phyloP scores from a whole-genome alignment of 2,113 vertebrate species.

The Pithys albifrons region DNA sequence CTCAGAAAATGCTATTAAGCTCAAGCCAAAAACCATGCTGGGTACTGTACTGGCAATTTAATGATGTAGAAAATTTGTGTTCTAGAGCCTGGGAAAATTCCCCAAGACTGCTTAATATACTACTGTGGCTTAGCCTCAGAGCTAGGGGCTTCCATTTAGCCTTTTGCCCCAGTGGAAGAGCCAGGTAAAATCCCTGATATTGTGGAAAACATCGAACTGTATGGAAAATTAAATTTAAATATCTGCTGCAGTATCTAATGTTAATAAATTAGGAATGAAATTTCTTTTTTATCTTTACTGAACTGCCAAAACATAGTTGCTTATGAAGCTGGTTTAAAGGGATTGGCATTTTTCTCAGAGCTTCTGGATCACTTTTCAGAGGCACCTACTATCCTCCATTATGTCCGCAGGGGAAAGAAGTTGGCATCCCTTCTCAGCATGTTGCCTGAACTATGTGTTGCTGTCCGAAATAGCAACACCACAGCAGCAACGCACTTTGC shows the following conservation, averaged over 20 bases:
- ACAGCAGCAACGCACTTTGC: not conserved
- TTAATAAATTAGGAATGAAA: not conserved
- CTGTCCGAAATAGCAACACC: not conserved
- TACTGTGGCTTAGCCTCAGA: not conserved
- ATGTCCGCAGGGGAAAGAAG: not conserved
- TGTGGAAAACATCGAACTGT: not conserved
- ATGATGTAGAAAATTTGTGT: constrained; percentile 41
- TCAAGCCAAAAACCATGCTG: constrained; percentile 22
- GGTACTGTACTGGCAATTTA: not conserved
- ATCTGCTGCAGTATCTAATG: not conserved
- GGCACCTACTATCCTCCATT: not conserved
- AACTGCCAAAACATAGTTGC: not conserved
- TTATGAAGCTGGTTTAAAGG: not conserved
- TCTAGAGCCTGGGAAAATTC: constrained; percentile 1
- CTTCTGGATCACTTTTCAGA: not conserved
- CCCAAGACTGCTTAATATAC: not conserved
- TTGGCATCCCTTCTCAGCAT: not conserved
- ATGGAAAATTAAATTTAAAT: not conserved
- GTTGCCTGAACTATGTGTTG: not conserved
- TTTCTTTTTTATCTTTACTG: not conserved
- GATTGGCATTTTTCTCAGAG: not conserved
- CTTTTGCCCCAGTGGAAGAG: not conserved
- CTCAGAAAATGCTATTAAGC: constrained; percentile 2
- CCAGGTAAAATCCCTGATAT: not conserved
- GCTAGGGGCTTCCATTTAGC: not conserved